These are phyloP conservation scores for Intellagama lesueurii DNA, from an alignment of 2,797 vertebrate genomes.

Conservation along the genomic window DNA sequence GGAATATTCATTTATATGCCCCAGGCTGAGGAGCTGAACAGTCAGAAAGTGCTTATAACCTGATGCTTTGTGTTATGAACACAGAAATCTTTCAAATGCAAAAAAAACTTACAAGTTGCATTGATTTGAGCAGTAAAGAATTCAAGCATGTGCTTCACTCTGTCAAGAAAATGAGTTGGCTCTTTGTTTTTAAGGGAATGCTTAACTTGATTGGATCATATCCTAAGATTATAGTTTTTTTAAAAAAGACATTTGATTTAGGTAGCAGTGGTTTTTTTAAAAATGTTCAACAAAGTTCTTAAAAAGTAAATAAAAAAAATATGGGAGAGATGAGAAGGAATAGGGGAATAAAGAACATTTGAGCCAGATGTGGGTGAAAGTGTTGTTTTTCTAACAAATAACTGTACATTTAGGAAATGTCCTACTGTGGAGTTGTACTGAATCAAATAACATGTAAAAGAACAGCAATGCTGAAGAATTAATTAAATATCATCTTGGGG, in stretches of 20 bases:
- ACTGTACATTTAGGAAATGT: not conserved
- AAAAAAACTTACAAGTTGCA: not conserved
- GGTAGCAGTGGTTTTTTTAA: conserved; percentile 11
- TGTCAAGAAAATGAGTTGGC: not conserved
- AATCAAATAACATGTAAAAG: not conserved
- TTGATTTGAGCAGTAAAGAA: not conserved
- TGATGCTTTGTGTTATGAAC: not conserved
- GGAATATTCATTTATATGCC: not conserved
- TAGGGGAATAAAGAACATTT: conserved; percentile 32
- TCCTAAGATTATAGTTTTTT: not conserved
- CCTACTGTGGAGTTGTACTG: not conserved
- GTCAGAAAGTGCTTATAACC: not conserved
- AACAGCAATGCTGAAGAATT: conserved; percentile 33
- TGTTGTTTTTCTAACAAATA: conserved; percentile 47
- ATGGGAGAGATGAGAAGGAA: not conserved
- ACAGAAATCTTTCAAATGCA: not conserved
- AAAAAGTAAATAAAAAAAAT: conserved; percentile 2
- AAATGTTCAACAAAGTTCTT: conserved; percentile 12
- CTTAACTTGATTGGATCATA: not conserved
- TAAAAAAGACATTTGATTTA: conserved; percentile 12
- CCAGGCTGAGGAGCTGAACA: not conserved
- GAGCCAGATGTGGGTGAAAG: conserved; percentile 17
- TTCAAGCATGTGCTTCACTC: not conserved
- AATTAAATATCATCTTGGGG: conserved; percentile 45
- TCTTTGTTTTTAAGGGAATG: not conserved